These are phyloP conservation scores for Tetanocera ferruginea DNA, from an alignment of 2,888 invertebrate species.

Conservation along the genomic window DNA sequence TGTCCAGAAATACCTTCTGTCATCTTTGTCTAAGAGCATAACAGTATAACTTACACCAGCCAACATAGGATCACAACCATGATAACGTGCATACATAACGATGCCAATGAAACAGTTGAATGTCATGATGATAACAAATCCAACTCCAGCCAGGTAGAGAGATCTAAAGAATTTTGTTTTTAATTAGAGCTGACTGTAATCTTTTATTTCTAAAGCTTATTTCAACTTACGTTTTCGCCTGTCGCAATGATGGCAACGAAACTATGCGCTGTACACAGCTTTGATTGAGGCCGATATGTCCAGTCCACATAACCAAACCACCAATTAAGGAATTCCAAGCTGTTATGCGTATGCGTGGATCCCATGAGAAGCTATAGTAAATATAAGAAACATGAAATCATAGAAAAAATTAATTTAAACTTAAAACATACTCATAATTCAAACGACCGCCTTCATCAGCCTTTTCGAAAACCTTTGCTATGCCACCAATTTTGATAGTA, in stretches of 20 bases:
- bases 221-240: slow-evolving; percentile 72
- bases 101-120: slow-evolving; percentile 74
- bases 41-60: slow-evolving; percentile 66
- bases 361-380: slow-evolving; percentile 72
- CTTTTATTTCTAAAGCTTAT: neutral
- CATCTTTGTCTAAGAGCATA: neutral
- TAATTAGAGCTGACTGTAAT: neutral
- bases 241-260: slow-evolving; percentile 73
- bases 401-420: neutral
- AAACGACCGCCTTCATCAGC: slow-evolving; percentile 67
- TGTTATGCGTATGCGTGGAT: slow-evolving; percentile 76
- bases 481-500: slow-evolving; percentile 67
- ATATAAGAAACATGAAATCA: neutral
- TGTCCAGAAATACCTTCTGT: too few relatives aligned
- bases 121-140: slow-evolving; percentile 72
- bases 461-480: slow-evolving; percentile 62
- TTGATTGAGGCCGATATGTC: slow-evolving; percentile 79
- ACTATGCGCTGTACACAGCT: slow-evolving; percentile 81
- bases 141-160: slow-evolving; percentile 72
- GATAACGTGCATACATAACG: slow-evolving; percentile 73
- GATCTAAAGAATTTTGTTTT: slow-evolving; percentile 66
- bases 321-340: slow-evolving; percentile 76
- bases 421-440: slow-evolving; percentile 63
- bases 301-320: slow-evolving; percentile 75
- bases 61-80: slow-evolving; percentile 74